Evolutionary conservation across 2,888 invertebrate species (phyloP).

Genomic region (Axea sp.): DNA sequence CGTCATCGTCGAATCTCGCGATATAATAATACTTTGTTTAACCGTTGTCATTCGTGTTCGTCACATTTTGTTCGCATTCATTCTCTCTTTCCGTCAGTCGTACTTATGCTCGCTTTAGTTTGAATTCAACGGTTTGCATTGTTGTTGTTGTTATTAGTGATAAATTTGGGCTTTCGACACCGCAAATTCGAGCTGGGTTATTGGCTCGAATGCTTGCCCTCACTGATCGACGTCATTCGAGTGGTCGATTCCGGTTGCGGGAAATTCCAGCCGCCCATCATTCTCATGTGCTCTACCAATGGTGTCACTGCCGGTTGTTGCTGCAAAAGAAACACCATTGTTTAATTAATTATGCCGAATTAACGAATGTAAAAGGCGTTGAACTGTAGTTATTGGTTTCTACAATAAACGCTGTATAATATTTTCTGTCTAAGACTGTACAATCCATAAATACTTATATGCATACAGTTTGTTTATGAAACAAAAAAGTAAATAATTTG

Average conservation of each 20-base stretch:
- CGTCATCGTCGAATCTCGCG: conserved; percentile 29
- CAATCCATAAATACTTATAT: no score
- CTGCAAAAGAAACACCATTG: conserved; percentile 13
- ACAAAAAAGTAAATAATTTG: no score
- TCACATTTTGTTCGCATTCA: conserved; percentile 47
- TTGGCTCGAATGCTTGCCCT: conserved; percentile 74
- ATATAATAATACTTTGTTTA: conserved; percentile 57
- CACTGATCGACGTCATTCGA: conserved; percentile 75
- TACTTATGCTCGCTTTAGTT: conserved; percentile 14
- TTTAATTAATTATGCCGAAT: conserved; percentile 8
- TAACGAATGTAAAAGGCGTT: no score
- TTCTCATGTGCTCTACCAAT: conserved; percentile 76
- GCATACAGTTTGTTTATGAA: no score
- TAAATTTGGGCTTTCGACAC: no score
- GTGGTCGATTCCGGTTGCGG: conserved; percentile 72
- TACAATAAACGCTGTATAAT: no score
- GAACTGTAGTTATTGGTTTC: no score
- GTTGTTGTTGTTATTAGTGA: not conserved
- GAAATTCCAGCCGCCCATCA: conserved; percentile 73
- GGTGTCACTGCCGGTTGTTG: conserved; percentile 67
- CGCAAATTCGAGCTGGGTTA: conserved; percentile 56
- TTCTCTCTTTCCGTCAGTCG: conserved; percentile 46
- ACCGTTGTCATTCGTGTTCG: conserved; percentile 50
- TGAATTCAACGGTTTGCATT: conserved; percentile 1
- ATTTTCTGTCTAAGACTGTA: no score